Base-by-base conservation (phyloP, 2,113 vertebrate species). In the Platysteira castanea region DNA sequence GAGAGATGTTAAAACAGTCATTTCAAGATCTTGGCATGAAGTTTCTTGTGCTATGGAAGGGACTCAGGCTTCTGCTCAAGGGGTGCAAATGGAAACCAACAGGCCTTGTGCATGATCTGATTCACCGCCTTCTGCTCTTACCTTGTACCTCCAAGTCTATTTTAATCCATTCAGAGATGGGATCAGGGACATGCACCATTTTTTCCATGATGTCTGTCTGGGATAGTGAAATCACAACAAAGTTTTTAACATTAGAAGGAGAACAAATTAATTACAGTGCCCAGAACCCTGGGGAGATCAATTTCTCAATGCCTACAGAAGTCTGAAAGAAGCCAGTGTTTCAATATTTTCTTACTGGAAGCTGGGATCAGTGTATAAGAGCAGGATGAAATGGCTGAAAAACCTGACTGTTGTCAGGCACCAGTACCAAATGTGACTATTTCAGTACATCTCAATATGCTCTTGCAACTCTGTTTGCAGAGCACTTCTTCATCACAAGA, bases 281-380 rank as follows among this genome's bases (percentile, higher is more conserved):
- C 24, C 46, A 69, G 54, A 84, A 33, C 41, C 41, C 27, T 1
- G 1, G 14, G 54, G 60, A 77, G 54, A 79, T 53, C 0, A 0
- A 47, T 86, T 91, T 71, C 37, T 77, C 37, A 57, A 8, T 23
- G 27, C 16, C 76, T 56, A 23, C 46, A 49, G 47, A 78, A 57
- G 21, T 56, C 63, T 69, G 46, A 42, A 39, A 92, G 84, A 74
- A 37, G 10, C 26, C 18, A 8, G 35, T 3, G 19, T 78, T 92
- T 82, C 56, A 77, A 24, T 24, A 53, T 52, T 77, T 90, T 50
- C 33, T 37, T 77, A 15, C 17, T 4, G 1, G 24, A 67, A 90
- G 54, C 18, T 69, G 60, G 42, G n/a, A 39, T 44, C 24, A 49
- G 12, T 42, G 65, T 78, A 33, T 74, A 50, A 85, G 13, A 88